Percentiles rank a stretch among this genome's conserved stretches.
phyloP scores from a whole-genome alignment of 2,888 invertebrate genomes.

The Himalopsyche anomala region DNA sequence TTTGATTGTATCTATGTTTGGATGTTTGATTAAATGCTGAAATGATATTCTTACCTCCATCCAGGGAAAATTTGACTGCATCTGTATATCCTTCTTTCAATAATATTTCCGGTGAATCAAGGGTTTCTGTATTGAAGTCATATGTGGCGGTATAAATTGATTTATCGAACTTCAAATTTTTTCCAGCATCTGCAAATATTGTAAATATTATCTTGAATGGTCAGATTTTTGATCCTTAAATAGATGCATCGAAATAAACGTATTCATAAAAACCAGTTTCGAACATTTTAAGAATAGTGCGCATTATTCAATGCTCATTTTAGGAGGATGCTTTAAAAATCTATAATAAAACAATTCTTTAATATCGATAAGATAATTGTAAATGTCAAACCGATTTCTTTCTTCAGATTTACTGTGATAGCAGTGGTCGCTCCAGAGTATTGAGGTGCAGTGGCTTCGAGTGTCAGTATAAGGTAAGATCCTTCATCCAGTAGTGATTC shows the following conservation, averaged over 20 bases:
- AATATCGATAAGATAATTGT: too few species aligned
- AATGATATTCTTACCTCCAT: slow-evolving; percentile 22
- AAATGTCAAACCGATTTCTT: too few species aligned
- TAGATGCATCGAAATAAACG: neutral
- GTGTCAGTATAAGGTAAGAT: too few species aligned
- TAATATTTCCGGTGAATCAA: slow-evolving; percentile 11
- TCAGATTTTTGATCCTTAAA: neutral
- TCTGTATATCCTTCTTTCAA: slow-evolving; percentile 31
- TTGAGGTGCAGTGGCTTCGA: neutral
- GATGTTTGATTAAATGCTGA: too few species aligned
- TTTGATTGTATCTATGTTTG: too few species aligned
- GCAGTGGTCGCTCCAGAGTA: neutral
- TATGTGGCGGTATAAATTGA: slow-evolving; percentile 27
- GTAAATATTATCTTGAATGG: neutral
- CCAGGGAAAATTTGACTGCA: slow-evolving; percentile 25
- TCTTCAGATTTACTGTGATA: too few species aligned
- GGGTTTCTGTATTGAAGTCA: neutral
- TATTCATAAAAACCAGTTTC: neutral
- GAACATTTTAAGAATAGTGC: too few species aligned
- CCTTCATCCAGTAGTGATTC: too few species aligned
- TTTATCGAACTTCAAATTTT: slow-evolving; percentile 41
- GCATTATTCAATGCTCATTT: too few species aligned
- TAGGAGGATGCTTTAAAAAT: too few species aligned
- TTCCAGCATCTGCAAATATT: slow-evolving; percentile 11
- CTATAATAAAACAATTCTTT: too few species aligned